These are phyloP conservation scores for Sylvietta virens DNA, from an alignment of 2,113 vertebrate genomes.

Conservation along the genomic window DNA sequence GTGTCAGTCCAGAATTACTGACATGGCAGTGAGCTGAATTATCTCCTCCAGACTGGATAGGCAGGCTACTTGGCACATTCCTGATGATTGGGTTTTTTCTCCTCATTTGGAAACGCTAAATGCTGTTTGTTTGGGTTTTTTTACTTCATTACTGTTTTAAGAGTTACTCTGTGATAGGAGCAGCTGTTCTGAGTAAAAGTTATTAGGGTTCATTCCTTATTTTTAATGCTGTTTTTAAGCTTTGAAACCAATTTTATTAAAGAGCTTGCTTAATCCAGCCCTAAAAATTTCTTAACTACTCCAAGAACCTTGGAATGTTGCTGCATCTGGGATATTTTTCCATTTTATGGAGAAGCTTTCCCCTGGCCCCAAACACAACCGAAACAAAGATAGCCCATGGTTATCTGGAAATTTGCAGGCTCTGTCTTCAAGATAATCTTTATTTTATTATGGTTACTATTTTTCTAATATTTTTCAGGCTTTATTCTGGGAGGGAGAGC, in stretches of 20 bases:
- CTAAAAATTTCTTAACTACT: neutral
- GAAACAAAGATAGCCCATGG: neutral
- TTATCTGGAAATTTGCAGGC: neutral
- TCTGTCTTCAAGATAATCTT: neutral
- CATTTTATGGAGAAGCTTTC: neutral
- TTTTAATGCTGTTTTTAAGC: neutral
- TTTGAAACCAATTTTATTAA: neutral
- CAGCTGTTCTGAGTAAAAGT: neutral
- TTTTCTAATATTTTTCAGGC: neutral
- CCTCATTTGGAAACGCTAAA: neutral
- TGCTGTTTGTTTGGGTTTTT: neutral
- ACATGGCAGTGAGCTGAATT: neutral
- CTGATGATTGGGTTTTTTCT: fast-evolving
- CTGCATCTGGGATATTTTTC: neutral
- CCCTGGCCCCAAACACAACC: neutral
- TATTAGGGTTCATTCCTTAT: neutral
- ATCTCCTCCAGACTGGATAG: neutral
- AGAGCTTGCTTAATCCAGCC: neutral
- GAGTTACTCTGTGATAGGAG: neutral
- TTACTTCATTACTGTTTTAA: neutral
- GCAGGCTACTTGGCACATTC: neutral
- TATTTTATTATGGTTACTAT: neutral
- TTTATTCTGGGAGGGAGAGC: neutral
- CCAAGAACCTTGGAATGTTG: neutral
- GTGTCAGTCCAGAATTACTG: neutral